Conservation (phyloP, 2,113 vertebrate genomes). For the Centropus unirufus region DNA sequence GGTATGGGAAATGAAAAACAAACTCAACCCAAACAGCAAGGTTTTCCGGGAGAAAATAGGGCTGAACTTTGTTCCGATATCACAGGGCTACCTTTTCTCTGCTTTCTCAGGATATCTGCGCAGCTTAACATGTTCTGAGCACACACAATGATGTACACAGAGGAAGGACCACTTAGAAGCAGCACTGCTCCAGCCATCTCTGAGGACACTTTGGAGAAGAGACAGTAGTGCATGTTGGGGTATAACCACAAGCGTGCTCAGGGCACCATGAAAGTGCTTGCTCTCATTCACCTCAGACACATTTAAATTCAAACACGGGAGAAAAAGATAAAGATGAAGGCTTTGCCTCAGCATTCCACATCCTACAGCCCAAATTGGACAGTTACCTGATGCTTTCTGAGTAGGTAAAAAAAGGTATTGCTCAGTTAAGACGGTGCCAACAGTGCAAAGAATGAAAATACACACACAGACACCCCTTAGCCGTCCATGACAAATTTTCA, state of each 20-base stretch:
- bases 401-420: not conserved
- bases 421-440: not conserved
- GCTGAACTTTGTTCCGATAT: not conserved
- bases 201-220: not conserved
- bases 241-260: not conserved
- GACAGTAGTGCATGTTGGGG: rapidly evolving
- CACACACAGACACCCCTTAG: not conserved
- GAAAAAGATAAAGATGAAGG: not conserved
- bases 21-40: not conserved
- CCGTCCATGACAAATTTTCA: not conserved
- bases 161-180: not conserved
- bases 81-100: not conserved
- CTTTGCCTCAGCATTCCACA: not conserved
- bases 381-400: not conserved
- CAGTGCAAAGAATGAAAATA: not conserved
- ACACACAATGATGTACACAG: rapidly evolving
- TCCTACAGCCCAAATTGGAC: not conserved
- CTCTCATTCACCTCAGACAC: not conserved
- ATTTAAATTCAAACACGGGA: not conserved
- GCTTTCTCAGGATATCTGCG: not conserved
- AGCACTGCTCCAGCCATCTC: not conserved
- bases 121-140: not conserved
- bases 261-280: rapidly evolving
- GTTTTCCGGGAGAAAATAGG: not conserved
- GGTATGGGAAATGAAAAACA: not conserved